Evolutionary conservation across 2,888 invertebrate genomes (phyloP).

Genomic region (Platerodrilus igneus): DNA sequence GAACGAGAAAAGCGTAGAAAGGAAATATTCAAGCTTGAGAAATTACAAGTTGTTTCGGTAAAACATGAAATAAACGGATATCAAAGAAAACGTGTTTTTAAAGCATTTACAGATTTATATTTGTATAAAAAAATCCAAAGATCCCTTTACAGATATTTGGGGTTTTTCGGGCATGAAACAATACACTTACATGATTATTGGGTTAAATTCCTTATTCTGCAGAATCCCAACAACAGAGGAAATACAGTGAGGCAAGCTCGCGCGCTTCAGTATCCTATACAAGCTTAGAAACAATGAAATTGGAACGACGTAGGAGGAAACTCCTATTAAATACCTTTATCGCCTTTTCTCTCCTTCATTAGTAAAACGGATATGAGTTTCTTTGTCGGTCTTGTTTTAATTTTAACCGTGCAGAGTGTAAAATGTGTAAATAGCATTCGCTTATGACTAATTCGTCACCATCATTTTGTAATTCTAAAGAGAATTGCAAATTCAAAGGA

Average conservation of each 20-base stretch:
- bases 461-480: conserved; percentile 15
- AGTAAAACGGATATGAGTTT: not conserved
- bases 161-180: conserved; percentile 13
- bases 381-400: conserved; percentile 19
- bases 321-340: conserved; percentile 15
- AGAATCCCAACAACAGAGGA: too few relatives aligned
- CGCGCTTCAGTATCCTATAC: conserved; percentile 20
- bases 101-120: too few relatives aligned
- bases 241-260: too few relatives aligned
- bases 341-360: conserved; percentile 11
- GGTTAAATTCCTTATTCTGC: too few relatives aligned
- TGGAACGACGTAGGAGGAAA: conserved; percentile 15
- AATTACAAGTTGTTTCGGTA: too few relatives aligned
- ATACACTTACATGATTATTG: conserved; percentile 16
- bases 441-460: conserved; percentile 22
- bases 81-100: too few relatives aligned
- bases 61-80: too few relatives aligned
- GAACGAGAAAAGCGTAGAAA: too few relatives aligned
- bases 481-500: conserved; percentile 21
- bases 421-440: conserved; percentile 22
- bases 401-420: conserved; percentile 14
- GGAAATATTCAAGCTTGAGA: too few relatives aligned
- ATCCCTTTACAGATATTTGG: too few relatives aligned
- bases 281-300: conserved; percentile 22
- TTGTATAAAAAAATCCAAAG: too few relatives aligned